Conservation (phyloP, 2,113 vertebrate genomes). For the Arothron firmamentum region DNA sequence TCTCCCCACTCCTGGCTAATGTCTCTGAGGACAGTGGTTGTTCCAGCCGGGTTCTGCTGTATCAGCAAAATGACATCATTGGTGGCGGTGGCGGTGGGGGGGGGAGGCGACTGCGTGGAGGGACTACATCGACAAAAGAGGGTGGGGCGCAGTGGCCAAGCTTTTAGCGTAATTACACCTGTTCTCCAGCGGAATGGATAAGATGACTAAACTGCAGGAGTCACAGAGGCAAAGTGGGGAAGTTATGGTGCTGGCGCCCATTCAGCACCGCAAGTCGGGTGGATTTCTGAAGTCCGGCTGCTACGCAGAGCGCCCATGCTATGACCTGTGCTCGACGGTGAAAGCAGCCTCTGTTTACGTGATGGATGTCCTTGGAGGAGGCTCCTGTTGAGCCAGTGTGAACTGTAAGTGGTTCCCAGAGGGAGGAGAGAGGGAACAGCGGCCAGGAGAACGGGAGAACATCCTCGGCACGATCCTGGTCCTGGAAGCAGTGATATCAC, state of each 20-base stretch:
- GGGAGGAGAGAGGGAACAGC: not conserved
- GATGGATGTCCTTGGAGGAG: not conserved
- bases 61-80: constrained; percentile 76
- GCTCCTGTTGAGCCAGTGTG: not conserved
- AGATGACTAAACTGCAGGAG: constrained; percentile 20
- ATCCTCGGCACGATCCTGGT: too few species aligned
- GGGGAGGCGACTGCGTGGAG: constrained; percentile 26
- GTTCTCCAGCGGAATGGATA: constrained; percentile 24
- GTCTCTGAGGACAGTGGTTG: constrained; percentile 37
- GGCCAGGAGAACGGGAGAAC: too few species aligned
- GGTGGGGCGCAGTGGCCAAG: constrained; percentile 19
- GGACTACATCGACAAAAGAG: constrained; percentile 24
- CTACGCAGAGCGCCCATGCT: too few species aligned
- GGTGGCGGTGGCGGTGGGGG: constrained; percentile 32
- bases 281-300: too few species aligned
- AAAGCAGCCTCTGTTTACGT: constrained; percentile 5
- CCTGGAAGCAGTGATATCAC: too few species aligned
- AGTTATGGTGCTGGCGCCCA: constrained; percentile 10
- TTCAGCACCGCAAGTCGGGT: not conserved
- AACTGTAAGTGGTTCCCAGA: not conserved
- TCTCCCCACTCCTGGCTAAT: constrained; percentile 40
- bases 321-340: not conserved
- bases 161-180: constrained; percentile 69
- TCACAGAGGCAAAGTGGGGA: constrained; percentile 26
- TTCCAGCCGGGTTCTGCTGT: constrained; percentile 53